Conservation (phyloP, 1,140 invertebrate genomes). For the Dryas iulia region DNA sequence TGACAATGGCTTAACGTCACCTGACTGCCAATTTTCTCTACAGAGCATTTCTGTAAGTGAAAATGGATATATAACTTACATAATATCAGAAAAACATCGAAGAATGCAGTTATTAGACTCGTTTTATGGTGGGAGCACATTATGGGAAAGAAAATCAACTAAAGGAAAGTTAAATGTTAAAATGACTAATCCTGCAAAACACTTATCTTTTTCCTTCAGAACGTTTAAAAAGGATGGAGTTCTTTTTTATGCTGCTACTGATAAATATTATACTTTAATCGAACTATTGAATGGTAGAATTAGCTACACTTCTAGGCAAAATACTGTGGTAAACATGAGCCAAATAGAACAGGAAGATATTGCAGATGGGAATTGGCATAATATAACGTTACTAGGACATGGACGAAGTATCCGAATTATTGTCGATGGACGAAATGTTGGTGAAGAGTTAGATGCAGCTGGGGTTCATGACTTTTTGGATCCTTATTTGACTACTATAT, state of each 20-base stretch:
- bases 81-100: slow-evolving; percentile 90
- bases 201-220: slow-evolving; percentile 89
- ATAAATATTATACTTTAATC: slow-evolving; percentile 92
- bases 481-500: slow-evolving; percentile 90
- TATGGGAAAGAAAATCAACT: slow-evolving; percentile 82
- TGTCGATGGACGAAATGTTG: slow-evolving; percentile 85
- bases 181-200: slow-evolving; percentile 82
- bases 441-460: slow-evolving; percentile 90
- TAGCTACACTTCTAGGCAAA: slow-evolving; percentile 88
- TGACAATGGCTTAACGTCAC: slow-evolving; percentile 85
- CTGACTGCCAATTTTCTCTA: slow-evolving; percentile 89
- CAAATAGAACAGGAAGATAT: slow-evolving; percentile 80
- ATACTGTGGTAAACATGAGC: slow-evolving; percentile 90
- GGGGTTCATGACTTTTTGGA: slow-evolving; percentile 95
- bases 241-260: slow-evolving; percentile 90
- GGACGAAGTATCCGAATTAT: slow-evolving; percentile 86
- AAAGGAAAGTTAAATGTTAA: slow-evolving; percentile 69
- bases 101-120: slow-evolving; percentile 91
- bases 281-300: slow-evolving; percentile 87
- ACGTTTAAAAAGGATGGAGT: slow-evolving; percentile 89
- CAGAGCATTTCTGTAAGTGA: slow-evolving; percentile 89
- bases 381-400: slow-evolving; percentile 86
- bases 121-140: slow-evolving; percentile 86
- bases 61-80: slow-evolving; percentile 89
- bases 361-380: slow-evolving; percentile 93